Evolutionary conservation across 2,113 vertebrate species (phyloP).

Genomic region (Lanius ludovicianus): DNA sequence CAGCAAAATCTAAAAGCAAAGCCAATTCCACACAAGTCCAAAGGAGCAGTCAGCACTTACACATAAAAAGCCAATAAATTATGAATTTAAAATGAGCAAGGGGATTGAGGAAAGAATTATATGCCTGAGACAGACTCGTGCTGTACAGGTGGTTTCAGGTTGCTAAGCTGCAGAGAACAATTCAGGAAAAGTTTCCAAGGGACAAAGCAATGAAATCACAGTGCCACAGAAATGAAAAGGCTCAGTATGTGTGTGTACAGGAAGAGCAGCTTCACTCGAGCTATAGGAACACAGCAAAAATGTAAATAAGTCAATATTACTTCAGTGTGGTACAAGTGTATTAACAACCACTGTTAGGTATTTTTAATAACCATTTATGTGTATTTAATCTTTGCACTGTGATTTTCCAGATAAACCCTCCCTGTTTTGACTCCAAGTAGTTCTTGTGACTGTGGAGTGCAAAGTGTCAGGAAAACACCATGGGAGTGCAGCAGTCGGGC

Average conservation of each 20-base stretch:
- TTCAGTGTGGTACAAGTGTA: rapidly evolving
- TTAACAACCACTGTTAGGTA: rapidly evolving
- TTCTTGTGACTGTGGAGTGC: not conserved
- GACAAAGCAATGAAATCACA: not conserved
- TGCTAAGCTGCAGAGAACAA: not conserved
- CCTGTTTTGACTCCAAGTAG: not conserved
- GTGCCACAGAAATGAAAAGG: not conserved
- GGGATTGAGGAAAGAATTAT: not conserved
- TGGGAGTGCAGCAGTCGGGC: not conserved
- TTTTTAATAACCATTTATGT: not conserved
- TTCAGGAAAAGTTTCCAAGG: not conserved
- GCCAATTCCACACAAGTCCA: not conserved
- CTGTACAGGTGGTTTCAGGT: not conserved
- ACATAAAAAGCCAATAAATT: not conserved
- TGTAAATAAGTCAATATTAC: not conserved
- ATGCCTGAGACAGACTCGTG: rapidly evolving
- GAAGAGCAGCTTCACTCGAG: not conserved
- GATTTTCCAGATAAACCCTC: not conserved
- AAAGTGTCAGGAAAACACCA: not conserved
- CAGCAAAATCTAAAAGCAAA: not conserved
- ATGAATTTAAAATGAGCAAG: not conserved
- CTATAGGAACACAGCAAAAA: not conserved
- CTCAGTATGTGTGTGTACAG: not conserved
- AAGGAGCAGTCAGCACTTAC: not conserved
- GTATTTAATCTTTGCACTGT: not conserved